A percentile compares a stretch with the other conserved stretches of the same genome.
Conservation (phyloP, 2,113 vertebrate genomes). For the Spheniscus mendiculus region DNA sequence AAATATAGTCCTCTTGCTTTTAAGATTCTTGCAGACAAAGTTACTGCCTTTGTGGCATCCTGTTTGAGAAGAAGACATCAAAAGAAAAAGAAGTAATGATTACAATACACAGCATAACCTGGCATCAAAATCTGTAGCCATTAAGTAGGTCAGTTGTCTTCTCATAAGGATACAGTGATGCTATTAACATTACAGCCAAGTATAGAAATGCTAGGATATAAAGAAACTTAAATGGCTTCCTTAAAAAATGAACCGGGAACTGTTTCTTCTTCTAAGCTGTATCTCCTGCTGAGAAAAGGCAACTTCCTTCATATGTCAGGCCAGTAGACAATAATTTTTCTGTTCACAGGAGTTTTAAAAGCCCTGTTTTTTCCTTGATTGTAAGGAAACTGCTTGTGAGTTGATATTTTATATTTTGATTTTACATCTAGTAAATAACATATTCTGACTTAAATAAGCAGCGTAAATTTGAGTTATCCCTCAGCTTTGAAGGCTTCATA, state of each 20-base stretch:
- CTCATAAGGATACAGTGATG: slow-evolving; percentile 24
- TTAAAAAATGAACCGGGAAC: slow-evolving; percentile 58
- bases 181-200: slow-evolving; percentile 37
- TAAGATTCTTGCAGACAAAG: not conserved
- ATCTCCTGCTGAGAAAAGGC: slow-evolving; percentile 46
- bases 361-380: slow-evolving; percentile 5
- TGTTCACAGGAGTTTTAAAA: slow-evolving; percentile 46
- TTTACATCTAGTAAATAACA: slow-evolving; percentile 4
- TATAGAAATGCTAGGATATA: slow-evolving; percentile 55
- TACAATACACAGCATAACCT: slow-evolving; percentile 8
- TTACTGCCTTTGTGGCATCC: not conserved
- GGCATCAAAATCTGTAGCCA: slow-evolving; percentile 29
- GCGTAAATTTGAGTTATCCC: not conserved
- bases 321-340: slow-evolving; percentile 29
- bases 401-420: slow-evolving; percentile 20
- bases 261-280: slow-evolving; percentile 57
- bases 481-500: not conserved
- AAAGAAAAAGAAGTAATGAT: not conserved
- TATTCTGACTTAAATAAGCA: not conserved
- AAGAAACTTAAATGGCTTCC: slow-evolving; percentile 58
- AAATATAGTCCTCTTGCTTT: not conserved
- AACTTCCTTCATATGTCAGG: slow-evolving; percentile 7
- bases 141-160: slow-evolving; percentile 59
- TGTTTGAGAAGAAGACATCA: not conserved
- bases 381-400: slow-evolving; percentile 50